These are phyloP conservation scores for Sprattus sprattus DNA, from an alignment of 2,113 vertebrate genomes.

Conservation along the genomic window DNA sequence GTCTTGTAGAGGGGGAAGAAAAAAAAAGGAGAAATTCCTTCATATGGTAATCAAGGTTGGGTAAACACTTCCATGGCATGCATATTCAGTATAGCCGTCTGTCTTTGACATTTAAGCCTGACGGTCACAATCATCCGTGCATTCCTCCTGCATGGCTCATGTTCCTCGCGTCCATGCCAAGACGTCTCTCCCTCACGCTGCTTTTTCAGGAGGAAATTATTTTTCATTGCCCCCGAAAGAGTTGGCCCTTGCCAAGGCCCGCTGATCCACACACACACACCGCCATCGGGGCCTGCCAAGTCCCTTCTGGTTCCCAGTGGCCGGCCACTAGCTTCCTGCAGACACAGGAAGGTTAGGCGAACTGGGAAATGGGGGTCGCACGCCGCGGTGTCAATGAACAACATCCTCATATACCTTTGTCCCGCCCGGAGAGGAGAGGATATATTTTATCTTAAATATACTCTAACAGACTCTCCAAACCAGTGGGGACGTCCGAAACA, in stretches of 20 bases:
- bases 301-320: conserved; percentile 40
- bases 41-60: conserved; percentile 54
- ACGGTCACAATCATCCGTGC: conserved; percentile 56
- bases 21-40: conserved; percentile 43
- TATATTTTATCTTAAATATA: conserved; percentile 46
- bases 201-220: conserved; percentile 72
- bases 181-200: conserved; percentile 52
- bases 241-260: conserved; percentile 55
- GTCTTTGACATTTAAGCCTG: conserved; percentile 72
- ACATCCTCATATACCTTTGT: conserved; percentile 28
- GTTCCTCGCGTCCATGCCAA: conserved; percentile 56
- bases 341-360: conserved; percentile 42
- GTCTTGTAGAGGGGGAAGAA: background rate
- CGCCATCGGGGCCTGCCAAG: conserved; percentile 47
- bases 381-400: background rate
- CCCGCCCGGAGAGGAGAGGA: background rate
- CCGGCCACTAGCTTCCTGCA: conserved; percentile 42
- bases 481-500: conserved; percentile 35
- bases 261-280: conserved; percentile 25
- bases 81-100: conserved; percentile 59
- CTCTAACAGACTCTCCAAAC: conserved; percentile 32
- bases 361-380: conserved; percentile 40
- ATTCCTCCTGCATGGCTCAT: conserved; percentile 66
- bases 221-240: conserved; percentile 73
- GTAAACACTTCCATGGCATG: conserved; percentile 61